Conservation (phyloP, 2,888 invertebrate genomes). For the Boloria selene region DNA sequence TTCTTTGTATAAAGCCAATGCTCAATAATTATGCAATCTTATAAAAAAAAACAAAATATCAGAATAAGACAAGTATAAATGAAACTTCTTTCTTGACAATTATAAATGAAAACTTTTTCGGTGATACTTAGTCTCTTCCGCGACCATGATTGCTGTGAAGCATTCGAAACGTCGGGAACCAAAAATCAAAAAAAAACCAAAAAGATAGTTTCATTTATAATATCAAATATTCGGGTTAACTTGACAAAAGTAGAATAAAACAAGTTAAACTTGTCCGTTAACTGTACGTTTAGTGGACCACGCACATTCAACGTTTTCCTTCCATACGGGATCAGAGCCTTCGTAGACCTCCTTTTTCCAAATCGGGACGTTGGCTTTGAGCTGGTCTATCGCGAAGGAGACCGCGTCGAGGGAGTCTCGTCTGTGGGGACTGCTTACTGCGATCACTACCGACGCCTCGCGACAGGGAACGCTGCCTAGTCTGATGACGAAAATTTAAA, state of each 20-base stretch:
- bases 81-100: not conserved
- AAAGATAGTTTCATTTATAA: too few species aligned
- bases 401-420: constrained; percentile 91
- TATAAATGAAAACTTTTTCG: not conserved
- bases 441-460: constrained; percentile 95
- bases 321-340: constrained; percentile 85
- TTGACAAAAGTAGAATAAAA: not conserved
- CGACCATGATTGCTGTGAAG: too few species aligned
- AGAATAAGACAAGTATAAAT: not conserved
- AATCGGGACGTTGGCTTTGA: constrained; percentile 94
- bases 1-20: too few species aligned
- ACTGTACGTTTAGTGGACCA: constrained; percentile 81
- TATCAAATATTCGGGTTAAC: too few species aligned
- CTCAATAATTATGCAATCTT: too few species aligned
- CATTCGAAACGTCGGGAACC: too few species aligned
- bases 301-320: constrained; percentile 91
- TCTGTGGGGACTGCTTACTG: constrained; percentile 94
- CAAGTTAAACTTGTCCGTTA: constrained; percentile 26
- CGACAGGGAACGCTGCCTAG: constrained; percentile 91
- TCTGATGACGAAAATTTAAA: constrained; percentile 58
- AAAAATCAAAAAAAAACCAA: too few species aligned
- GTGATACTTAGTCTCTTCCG: not conserved
- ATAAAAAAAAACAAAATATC: too few species aligned
- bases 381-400: constrained; percentile 89
- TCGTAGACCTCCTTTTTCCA: constrained; percentile 98